phyloP scores from a whole-genome alignment of 2,113 vertebrate genomes.

The Gallinago media region DNA sequence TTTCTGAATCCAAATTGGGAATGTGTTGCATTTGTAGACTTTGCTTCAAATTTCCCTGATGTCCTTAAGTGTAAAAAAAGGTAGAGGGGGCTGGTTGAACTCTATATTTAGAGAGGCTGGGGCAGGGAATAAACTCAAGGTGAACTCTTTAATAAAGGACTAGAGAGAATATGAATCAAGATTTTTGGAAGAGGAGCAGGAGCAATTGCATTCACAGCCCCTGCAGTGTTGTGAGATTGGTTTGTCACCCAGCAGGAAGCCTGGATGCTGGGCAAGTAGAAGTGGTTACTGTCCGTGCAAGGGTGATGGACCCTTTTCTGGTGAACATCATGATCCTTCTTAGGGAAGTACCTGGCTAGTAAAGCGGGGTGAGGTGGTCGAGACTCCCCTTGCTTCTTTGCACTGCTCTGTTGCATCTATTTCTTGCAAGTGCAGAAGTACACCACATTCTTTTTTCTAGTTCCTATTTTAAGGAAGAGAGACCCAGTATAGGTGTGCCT shows the following conservation, averaged over 20 bases:
- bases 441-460: not conserved
- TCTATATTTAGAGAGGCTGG: fast-evolving
- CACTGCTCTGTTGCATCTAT: not conserved
- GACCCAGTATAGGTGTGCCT: not conserved
- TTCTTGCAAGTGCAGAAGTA: not conserved
- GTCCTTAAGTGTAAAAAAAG: not conserved
- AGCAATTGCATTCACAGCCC: not conserved
- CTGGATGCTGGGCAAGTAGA: not conserved
- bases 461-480: not conserved
- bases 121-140: not conserved
- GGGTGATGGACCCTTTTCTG: not conserved
- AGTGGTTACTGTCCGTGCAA: not conserved
- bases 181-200: not conserved
- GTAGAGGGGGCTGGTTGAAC: not conserved
- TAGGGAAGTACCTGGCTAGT: not conserved
- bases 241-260: not conserved
- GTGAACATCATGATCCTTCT: not conserved
- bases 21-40: not conserved
- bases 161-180: not conserved
- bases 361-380: fast-evolving
- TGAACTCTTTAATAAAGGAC: not conserved
- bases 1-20: not conserved
- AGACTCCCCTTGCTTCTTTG: not conserved
- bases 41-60: not conserved
- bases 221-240: not conserved